phyloP scores from a whole-genome alignment of 2,113 vertebrate genomes.

The Hydrolagus affinis region DNA sequence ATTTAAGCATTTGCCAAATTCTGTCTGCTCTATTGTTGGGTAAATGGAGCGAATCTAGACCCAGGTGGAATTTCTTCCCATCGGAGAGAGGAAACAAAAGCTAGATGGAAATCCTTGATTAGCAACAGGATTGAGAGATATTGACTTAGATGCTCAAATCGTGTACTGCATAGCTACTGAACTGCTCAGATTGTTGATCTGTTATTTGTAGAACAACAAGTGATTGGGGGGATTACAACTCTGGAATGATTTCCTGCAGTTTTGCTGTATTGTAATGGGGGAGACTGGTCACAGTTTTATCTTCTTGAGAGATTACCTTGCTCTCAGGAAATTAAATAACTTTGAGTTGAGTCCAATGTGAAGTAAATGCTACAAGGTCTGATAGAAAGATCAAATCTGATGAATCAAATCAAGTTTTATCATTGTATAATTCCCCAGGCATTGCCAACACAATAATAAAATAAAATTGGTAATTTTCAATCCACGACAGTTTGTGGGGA shows the following conservation, averaged over 20 bases:
- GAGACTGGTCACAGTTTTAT: background rate
- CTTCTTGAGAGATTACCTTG: background rate
- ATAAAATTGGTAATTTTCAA: too few relatives aligned
- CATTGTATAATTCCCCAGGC: background rate
- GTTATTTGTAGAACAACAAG: background rate
- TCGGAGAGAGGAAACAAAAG: background rate
- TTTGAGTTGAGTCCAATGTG: too few relatives aligned
- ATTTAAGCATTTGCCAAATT: too few relatives aligned
- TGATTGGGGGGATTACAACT: background rate
- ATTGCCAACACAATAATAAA: too few relatives aligned
- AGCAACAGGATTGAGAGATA: background rate
- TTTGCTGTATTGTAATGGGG: background rate
- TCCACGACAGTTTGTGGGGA: too few relatives aligned
- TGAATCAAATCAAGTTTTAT: too few relatives aligned
- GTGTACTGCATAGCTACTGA: background rate
- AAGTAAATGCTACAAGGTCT: background rate
- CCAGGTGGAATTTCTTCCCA: too few relatives aligned
- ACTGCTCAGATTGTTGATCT: background rate
- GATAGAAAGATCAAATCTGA: background rate
- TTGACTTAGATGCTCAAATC: background rate
- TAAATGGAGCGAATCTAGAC: too few relatives aligned
- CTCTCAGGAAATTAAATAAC: constrained; percentile 17
- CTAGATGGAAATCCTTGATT: background rate
- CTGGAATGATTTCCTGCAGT: constrained; percentile 8
- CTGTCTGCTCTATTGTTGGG: too few relatives aligned